Conservation (phyloP, 2,113 vertebrate genomes). For the Symphodus melops region DNA sequence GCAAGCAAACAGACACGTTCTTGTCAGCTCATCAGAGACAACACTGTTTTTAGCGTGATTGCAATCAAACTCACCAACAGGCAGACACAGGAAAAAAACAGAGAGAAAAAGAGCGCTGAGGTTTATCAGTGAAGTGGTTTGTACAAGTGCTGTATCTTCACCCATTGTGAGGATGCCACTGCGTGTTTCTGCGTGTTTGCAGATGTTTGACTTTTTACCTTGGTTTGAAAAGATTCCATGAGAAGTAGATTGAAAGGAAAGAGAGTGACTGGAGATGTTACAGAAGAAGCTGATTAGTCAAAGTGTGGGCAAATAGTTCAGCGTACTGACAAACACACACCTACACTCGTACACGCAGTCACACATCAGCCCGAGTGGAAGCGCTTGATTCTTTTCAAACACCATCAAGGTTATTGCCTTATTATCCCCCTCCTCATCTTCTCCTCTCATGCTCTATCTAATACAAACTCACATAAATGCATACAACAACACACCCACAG, state of each 20-base stretch:
- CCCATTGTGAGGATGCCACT: neutral
- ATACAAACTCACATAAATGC: neutral
- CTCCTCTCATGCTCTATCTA: slow-evolving; percentile 34
- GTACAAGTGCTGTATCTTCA: neutral
- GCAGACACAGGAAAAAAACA: neutral
- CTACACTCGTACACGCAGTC: neutral
- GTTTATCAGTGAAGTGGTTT: slow-evolving; percentile 35
- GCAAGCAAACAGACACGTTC: neutral
- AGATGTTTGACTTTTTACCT: neutral
- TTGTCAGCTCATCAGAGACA: slow-evolving; percentile 39
- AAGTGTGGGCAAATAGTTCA: slow-evolving; percentile 54
- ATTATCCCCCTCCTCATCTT: slow-evolving; percentile 55
- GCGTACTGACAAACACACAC: neutral
- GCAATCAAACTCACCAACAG: slow-evolving; percentile 54
- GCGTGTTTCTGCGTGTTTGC: neutral
- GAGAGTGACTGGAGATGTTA: slow-evolving; percentile 5
- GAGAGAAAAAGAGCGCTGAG: slow-evolving; percentile 4
- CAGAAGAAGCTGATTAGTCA: slow-evolving; percentile 57
- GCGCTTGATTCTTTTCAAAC: slow-evolving; percentile 58
- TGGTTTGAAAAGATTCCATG: slow-evolving; percentile 27
- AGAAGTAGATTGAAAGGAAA: slow-evolving; percentile 17
- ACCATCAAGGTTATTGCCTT: slow-evolving; percentile 65
- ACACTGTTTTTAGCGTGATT: slow-evolving; percentile 56
- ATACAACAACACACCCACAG: neutral
- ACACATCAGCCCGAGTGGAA: slow-evolving; percentile 15